Evolutionary conservation across 2,113 vertebrate genomes (phyloP).

Genomic region (Hemiscyllium ocellatum): DNA sequence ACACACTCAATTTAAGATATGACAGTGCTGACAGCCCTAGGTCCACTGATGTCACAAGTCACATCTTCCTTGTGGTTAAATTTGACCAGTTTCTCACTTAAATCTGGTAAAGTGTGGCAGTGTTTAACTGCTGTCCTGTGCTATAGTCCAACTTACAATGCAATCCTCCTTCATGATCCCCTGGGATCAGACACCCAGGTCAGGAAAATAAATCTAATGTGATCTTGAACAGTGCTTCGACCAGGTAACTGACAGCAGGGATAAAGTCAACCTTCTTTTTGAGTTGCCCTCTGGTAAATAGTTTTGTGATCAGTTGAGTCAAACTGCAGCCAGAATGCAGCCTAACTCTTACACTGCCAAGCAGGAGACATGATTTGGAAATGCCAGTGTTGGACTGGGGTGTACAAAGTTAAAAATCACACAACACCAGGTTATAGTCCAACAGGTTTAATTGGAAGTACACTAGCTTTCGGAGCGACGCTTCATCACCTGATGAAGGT

Average conservation of each 20-base stretch:
- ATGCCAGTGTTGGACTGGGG: too few relatives aligned
- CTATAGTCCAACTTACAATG: background rate
- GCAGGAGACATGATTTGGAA: background rate
- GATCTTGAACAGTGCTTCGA: background rate
- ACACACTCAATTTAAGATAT: background rate
- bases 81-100: background rate
- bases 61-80: background rate
- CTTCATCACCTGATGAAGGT: too few relatives aligned
- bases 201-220: background rate
- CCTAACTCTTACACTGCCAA: background rate
- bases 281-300: background rate
- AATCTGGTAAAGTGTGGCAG: background rate
- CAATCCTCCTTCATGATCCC: background rate
- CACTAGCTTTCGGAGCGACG: too few relatives aligned
- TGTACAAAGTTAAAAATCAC: too few relatives aligned
- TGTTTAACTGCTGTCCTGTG: background rate
- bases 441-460: too few relatives aligned
- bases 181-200: background rate
- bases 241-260: background rate
- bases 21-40: background rate
- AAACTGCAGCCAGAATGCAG: slow-evolving; percentile 6
- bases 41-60: background rate
- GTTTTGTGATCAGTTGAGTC: background rate
- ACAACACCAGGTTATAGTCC: too few relatives aligned
- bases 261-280: background rate